Conservation (phyloP, 92 coral and sea anemone species). For the Parazoanthus swiftii region DNA sequence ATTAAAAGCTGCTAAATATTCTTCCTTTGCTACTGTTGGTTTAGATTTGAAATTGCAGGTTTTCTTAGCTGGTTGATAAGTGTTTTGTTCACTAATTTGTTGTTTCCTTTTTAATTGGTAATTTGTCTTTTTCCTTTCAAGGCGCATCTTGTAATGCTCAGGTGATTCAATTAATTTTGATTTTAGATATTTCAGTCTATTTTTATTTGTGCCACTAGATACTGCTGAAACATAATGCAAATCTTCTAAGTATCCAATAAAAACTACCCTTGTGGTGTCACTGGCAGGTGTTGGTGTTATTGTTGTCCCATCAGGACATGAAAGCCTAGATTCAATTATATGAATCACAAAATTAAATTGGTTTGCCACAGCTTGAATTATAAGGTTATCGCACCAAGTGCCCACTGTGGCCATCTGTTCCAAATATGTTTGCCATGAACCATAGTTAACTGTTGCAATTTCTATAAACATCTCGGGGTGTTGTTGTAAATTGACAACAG, state of each 20-base stretch:
- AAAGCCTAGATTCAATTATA: slow-evolving; percentile 45
- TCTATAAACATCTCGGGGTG: slow-evolving; percentile 35
- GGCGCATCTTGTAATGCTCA: slow-evolving; percentile 12
- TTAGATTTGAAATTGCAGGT: neutral
- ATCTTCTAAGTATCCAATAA: slow-evolving; percentile 45
- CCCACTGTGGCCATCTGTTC: slow-evolving; percentile 10
- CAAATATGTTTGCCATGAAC: slow-evolving; percentile 23
- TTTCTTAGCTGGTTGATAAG: neutral
- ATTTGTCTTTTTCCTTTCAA: slow-evolving; percentile 15
- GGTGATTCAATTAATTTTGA: slow-evolving; percentile 16
- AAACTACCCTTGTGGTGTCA: slow-evolving; percentile 23
- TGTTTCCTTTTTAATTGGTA: neutral
- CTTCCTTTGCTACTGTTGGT: slow-evolving; percentile 3
- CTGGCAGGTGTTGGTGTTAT: slow-evolving; percentile 39
- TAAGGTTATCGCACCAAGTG: slow-evolving; percentile 24
- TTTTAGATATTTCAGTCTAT: slow-evolving; percentile 24
- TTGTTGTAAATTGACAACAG: slow-evolving; percentile 21
- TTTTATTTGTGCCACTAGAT: neutral
- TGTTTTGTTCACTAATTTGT: neutral
- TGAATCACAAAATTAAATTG: slow-evolving; percentile 31
- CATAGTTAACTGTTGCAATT: slow-evolving; percentile 6
- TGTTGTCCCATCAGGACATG: slow-evolving; percentile 41
- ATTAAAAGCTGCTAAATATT: slow-evolving; percentile 42
- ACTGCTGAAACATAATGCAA: slow-evolving; percentile 43
- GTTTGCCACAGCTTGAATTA: slow-evolving; percentile 31